phyloP scores from a whole-genome alignment of 2,797 vertebrate genomes.

The Paratrypauchen microcephalus region DNA sequence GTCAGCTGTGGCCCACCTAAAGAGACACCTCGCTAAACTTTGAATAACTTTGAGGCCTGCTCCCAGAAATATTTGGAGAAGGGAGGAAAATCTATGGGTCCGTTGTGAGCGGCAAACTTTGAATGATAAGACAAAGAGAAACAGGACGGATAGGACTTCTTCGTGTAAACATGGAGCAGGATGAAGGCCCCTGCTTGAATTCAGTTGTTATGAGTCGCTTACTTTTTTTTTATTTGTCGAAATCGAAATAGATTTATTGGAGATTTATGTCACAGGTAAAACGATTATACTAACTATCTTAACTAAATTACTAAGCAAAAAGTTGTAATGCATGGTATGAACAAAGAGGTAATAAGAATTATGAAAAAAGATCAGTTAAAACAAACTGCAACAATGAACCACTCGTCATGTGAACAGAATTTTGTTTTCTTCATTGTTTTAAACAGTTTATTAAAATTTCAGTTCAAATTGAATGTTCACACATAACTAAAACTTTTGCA shows the following conservation, averaged over 20 bases:
- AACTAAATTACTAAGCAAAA: background rate
- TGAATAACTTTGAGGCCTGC: slow-evolving; percentile 62
- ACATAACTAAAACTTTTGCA: slow-evolving; percentile 14
- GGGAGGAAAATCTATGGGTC: slow-evolving; percentile 41
- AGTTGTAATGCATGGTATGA: background rate
- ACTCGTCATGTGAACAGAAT: background rate
- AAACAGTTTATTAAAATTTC: background rate
- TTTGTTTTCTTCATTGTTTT: background rate
- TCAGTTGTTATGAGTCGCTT: background rate
- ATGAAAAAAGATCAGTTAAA: background rate
- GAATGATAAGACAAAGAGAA: slow-evolving; percentile 71
- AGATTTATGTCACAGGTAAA: background rate
- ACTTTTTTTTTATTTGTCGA: background rate
- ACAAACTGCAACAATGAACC: background rate
- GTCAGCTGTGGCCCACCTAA: slow-evolving; percentile 71
- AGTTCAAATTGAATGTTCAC: slow-evolving; percentile 1
- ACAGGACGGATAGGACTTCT: slow-evolving; percentile 51
- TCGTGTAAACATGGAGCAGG: slow-evolving; percentile 56
- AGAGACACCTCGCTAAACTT: slow-evolving; percentile 69
- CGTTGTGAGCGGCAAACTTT: slow-evolving; percentile 40
- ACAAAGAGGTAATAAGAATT: background rate
- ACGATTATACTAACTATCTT: background rate
- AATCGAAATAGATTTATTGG: background rate
- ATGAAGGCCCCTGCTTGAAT: slow-evolving; percentile 11
- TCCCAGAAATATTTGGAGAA: slow-evolving; percentile 74